These are phyloP conservation scores for Steatocranus sp. DNA, from an alignment of 2,797 vertebrate genomes.

Conservation along the genomic window DNA sequence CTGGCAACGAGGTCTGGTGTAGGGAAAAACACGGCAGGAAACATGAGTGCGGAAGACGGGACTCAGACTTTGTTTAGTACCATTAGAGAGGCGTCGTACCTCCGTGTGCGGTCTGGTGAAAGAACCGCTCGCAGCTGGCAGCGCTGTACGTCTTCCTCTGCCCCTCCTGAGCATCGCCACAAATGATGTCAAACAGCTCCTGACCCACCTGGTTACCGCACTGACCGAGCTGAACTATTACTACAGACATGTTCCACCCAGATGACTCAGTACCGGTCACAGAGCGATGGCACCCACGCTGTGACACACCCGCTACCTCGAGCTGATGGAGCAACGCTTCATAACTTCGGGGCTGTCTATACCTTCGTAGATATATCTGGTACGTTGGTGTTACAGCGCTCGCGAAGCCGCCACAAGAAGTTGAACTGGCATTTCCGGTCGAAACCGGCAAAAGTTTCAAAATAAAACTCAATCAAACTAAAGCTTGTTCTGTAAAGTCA, in stretches of 20 bases:
- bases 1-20: slow-evolving; percentile 78
- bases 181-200: slow-evolving; percentile 81
- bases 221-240: slow-evolving; percentile 94
- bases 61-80: rapidly evolving
- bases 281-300: not conserved
- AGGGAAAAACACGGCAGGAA: not conserved
- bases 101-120: slow-evolving; percentile 73
- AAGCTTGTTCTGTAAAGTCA: not conserved
- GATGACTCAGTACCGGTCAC: not conserved
- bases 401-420: not conserved
- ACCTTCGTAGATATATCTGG: not conserved
- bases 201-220: slow-evolving; percentile 94
- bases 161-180: slow-evolving; percentile 66
- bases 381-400: not conserved
- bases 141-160: slow-evolving; percentile 70
- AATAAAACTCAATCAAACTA: not conserved
- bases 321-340: not conserved
- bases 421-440: not conserved
- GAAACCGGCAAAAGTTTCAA: not conserved
- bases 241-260: slow-evolving; percentile 79
- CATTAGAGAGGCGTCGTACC: slow-evolving; percentile 56
- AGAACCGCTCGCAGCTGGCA: slow-evolving; percentile 84
- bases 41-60: not conserved
- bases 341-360: too few relatives aligned
- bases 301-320: not conserved